Evolutionary conservation across 2,797 vertebrate genomes (phyloP).

Genomic region (Squalus acanthias): DNA sequence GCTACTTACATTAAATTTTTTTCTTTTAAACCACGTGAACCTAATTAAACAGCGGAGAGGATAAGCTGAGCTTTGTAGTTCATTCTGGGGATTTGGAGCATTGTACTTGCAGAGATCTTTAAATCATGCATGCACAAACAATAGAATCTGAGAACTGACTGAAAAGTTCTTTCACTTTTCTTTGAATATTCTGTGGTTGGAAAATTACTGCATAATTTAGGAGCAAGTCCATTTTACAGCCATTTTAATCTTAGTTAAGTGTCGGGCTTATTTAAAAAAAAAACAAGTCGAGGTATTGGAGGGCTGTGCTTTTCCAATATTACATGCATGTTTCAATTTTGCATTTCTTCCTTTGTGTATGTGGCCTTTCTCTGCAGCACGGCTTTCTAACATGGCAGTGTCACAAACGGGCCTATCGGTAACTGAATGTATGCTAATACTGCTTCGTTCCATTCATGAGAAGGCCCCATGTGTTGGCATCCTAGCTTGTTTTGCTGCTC

Average conservation of each 20-base stretch:
- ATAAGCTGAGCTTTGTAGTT: constrained; percentile 43
- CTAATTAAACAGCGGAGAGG: constrained; percentile 38
- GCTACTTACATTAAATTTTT: constrained; percentile 38
- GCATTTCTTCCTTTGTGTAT: constrained; percentile 56
- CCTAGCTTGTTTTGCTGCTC: constrained; percentile 63
- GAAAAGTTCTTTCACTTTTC: constrained; percentile 57
- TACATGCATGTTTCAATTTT: constrained; percentile 64
- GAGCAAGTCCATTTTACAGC: constrained; percentile 65
- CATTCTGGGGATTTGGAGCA: constrained; percentile 47
- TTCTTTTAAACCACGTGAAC: constrained; percentile 58
- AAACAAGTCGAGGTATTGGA: constrained; percentile 56
- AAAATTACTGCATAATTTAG: constrained; percentile 57
- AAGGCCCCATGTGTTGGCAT: constrained; percentile 60
- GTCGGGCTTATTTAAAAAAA: constrained; percentile 63
- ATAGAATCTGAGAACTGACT: constrained; percentile 64
- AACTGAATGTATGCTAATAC: constrained; percentile 68
- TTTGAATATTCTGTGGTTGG: constrained; percentile 64
- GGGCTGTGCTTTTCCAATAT: constrained; percentile 66
- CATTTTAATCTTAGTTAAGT: constrained; percentile 66
- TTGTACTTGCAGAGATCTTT: constrained; percentile 60
- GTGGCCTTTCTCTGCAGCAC: constrained; percentile 67
- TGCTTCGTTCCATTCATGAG: constrained; percentile 55
- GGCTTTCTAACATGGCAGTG: constrained; percentile 46
- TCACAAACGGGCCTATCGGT: constrained; percentile 56
- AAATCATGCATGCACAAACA: constrained; percentile 69